These are phyloP conservation scores for Orestias chungarensis DNA, from an alignment of 2,797 vertebrate species.

Conservation along the genomic window DNA sequence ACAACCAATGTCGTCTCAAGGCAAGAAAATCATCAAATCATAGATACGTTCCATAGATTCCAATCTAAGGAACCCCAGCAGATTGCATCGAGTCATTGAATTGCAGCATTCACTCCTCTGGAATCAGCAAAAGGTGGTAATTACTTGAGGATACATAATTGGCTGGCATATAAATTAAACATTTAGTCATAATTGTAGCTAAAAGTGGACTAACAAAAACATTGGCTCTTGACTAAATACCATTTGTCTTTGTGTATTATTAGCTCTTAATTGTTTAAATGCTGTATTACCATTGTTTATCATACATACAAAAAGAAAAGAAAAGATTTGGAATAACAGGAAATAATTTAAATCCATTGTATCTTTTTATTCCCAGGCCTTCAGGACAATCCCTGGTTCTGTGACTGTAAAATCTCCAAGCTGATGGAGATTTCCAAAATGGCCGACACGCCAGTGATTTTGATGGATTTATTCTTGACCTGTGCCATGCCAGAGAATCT, in stretches of 20 bases:
- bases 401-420: conserved; percentile 95
- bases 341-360: not conserved
- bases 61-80: no score
- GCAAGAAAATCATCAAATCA: no score
- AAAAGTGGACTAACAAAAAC: not conserved
- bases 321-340: not conserved
- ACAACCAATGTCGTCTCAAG: no score
- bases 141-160: not conserved
- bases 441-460: conserved; percentile 76
- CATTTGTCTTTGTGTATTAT: not conserved
- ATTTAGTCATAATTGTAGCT: not conserved
- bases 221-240: not conserved
- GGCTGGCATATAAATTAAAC: not conserved
- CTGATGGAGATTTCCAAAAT: conserved; percentile 92
- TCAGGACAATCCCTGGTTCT: conserved; percentile 97
- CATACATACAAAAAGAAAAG: not conserved
- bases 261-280: not conserved
- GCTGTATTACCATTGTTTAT: not conserved
- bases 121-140: not conserved
- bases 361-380: conserved; percentile 80
- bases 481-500: conserved; percentile 90
- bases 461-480: conserved; percentile 87
- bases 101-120: no score
- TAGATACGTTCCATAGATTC: no score
- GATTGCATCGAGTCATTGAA: no score